A percentile compares a stretch with the other conserved stretches of the same genome.
Conservation (phyloP, 30 jellyfish, hydroid and myxozoan genomes). For the Aurelia aurita complex sp. Pacific region DNA sequence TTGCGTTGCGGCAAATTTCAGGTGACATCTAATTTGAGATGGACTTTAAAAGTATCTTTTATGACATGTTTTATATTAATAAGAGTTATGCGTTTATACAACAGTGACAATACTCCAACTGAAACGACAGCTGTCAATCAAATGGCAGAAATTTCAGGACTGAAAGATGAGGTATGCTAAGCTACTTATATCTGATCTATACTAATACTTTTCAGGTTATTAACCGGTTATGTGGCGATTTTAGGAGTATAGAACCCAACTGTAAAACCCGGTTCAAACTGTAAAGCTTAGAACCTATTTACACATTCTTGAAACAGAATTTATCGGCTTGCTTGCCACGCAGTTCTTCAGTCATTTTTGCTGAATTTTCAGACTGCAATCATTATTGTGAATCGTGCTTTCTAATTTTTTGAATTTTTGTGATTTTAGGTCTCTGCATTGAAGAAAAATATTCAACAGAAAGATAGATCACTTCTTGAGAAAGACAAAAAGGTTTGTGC, state of each 20-base stretch:
- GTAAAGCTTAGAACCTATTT: too few relatives aligned
- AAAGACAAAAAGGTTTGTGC: constrained; percentile 92
- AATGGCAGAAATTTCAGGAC: constrained; percentile 71
- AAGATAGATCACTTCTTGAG: constrained; percentile 75
- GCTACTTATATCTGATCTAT: too few relatives aligned
- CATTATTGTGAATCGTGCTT: neutral
- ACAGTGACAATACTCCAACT: constrained; percentile 45
- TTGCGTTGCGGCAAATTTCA: too few relatives aligned
- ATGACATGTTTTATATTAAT: too few relatives aligned
- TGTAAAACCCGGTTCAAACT: too few relatives aligned
- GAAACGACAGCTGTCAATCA: constrained; percentile 73
- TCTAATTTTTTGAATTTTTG: neutral
- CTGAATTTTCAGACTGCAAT: neutral
- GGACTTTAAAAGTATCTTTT: too few relatives aligned
- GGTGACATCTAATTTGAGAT: too few relatives aligned
- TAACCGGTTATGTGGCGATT: too few relatives aligned
- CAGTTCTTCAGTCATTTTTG: neutral
- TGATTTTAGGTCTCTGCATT: constrained; percentile 59
- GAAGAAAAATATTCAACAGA: constrained; percentile 75
- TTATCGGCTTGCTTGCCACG: neutral
- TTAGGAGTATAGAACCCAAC: too few relatives aligned
- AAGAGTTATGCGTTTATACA: neutral
- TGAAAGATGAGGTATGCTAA: constrained; percentile 79
- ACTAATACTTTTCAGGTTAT: too few relatives aligned
- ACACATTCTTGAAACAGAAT: too few relatives aligned